Evolutionary conservation across 2,797 vertebrate species (phyloP).

Genomic region (Pseudomugil tenellus): DNA sequence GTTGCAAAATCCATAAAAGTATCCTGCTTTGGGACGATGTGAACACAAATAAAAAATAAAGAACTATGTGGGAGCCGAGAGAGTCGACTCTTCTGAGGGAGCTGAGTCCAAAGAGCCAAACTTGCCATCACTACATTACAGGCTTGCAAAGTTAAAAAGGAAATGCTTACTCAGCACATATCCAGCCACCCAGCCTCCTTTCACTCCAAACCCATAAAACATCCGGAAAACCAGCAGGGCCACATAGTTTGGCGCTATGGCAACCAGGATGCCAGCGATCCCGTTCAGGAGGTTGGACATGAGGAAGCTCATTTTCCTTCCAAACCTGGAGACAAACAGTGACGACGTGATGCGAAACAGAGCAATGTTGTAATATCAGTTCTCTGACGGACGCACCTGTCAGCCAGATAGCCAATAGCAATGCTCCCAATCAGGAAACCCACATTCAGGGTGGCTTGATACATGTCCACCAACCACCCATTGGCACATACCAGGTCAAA

Average conservation of each 20-base stretch:
- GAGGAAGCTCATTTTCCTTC: slow-evolving; percentile 89
- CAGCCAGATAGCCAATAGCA: slow-evolving; percentile 90
- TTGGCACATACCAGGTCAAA: slow-evolving; percentile 91
- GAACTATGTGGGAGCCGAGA: too few species aligned
- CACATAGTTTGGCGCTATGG: slow-evolving; percentile 88
- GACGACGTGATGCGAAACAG: background rate
- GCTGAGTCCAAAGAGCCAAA: too few species aligned
- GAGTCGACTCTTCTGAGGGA: too few species aligned
- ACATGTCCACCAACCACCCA: slow-evolving; percentile 92
- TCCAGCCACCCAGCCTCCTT: slow-evolving; percentile 93
- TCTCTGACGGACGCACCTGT: slow-evolving; percentile 84
- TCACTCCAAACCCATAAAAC: slow-evolving; percentile 91
- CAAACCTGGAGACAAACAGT: slow-evolving; percentile 82
- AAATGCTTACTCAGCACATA: slow-evolving; percentile 90
- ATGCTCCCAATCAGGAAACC: slow-evolving; percentile 92
- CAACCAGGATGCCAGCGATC: slow-evolving; percentile 88
- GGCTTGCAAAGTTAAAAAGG: too few species aligned
- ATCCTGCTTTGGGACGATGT: background rate
- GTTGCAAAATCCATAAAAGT: background rate
- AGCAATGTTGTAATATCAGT: slow-evolving; percentile 19
- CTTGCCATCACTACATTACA: too few species aligned
- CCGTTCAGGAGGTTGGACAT: slow-evolving; percentile 88
- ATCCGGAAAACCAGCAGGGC: slow-evolving; percentile 90
- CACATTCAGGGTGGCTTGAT: slow-evolving; percentile 89
- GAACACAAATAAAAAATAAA: too few species aligned